phyloP scores from a whole-genome alignment of 2,888 invertebrate genomes.

The Drosophila leonis region DNA sequence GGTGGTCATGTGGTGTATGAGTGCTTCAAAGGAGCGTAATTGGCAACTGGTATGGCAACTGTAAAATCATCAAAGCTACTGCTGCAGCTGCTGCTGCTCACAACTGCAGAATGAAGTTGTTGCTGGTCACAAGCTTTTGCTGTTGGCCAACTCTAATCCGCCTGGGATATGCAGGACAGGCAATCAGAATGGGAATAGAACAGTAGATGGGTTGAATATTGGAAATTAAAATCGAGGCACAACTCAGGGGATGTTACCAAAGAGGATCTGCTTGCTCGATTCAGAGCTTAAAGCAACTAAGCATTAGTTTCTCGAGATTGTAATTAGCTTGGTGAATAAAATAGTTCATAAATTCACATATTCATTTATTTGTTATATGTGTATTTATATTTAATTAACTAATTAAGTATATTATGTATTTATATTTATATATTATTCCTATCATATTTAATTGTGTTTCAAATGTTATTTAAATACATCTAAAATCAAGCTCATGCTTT shows the following conservation, averaged over 20 bases:
- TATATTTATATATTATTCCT: too few species aligned
- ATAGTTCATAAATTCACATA: neutral
- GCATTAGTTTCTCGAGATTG: neutral
- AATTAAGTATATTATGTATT: too few species aligned
- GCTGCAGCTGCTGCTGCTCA: conserved; percentile 10
- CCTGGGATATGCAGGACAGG: conserved; percentile 13
- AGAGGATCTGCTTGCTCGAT: neutral
- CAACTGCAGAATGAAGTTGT: conserved; percentile 44
- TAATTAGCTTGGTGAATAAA: neutral
- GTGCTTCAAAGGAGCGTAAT: conserved; percentile 38
- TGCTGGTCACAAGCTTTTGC: conserved; percentile 48
- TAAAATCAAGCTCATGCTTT: neutral
- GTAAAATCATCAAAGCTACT: conserved; percentile 48
- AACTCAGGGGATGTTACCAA: neutral
- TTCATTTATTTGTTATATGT: neutral
- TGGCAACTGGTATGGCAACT: conserved; percentile 29
- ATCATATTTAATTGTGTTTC: too few species aligned
- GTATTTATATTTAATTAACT: too few species aligned
- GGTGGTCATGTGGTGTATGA: conserved; percentile 26
- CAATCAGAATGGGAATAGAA: conserved; percentile 32
- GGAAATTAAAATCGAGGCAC: conserved; percentile 19
- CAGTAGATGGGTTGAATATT: conserved; percentile 24
- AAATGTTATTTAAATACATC: too few species aligned
- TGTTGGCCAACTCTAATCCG: conserved; percentile 53
- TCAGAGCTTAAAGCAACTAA: neutral